Evolutionary conservation across 1,140 invertebrate species (phyloP), one percentile per base, ranked within the genome.

Genomic region (Lucilia sericata): DNA sequence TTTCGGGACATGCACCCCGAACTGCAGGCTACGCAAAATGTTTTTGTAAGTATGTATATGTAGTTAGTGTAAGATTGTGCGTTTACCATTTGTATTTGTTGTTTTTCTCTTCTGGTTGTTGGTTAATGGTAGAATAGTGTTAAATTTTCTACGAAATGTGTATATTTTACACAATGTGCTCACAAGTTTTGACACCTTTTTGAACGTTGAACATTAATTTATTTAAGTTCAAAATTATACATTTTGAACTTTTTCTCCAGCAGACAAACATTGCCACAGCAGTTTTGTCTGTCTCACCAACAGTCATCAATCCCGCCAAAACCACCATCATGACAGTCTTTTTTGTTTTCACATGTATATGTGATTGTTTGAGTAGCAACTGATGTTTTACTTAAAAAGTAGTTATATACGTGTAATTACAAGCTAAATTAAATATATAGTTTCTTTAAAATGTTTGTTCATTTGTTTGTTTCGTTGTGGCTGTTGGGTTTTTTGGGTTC

Each of bases 361-460:
- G 51, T 12, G 8, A 12, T 4, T 55, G 51, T 55, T 17, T 14
- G 51, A 55, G 12, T 4, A 55, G 51, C 17, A 55, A 55, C 51
- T 55, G 51, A 55, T 55, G 51, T 55, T 55, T 55, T 55, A 55
- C 51, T 55, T 55, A 55, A n/a, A 55, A 55, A 55, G 17, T 55
- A 55, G 51, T 55, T 55, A 55, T 42, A 42, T 55, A 55, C 13
- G 51, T 55, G 51, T 55, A 55, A 55, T 55, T 55, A 55, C 51
- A 55, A 55, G 51, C 51, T 55, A 55, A 55, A 55, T 55, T 55
- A 55, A 55, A 55, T 55, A 49, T 49, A n/a, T 55, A 55, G 51
- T 55, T 55, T 42, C 42, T 42, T 42, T 10, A 42, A 7, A 42
- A 42, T 42, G 42, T 42, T 42, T 42, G 42, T 42, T 42, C 42